Evolutionary conservation across 2,888 invertebrate genomes (phyloP), one percentile per base, ranked within the genome.

Genomic region (Pyrrhopygopsis socrates): DNA sequence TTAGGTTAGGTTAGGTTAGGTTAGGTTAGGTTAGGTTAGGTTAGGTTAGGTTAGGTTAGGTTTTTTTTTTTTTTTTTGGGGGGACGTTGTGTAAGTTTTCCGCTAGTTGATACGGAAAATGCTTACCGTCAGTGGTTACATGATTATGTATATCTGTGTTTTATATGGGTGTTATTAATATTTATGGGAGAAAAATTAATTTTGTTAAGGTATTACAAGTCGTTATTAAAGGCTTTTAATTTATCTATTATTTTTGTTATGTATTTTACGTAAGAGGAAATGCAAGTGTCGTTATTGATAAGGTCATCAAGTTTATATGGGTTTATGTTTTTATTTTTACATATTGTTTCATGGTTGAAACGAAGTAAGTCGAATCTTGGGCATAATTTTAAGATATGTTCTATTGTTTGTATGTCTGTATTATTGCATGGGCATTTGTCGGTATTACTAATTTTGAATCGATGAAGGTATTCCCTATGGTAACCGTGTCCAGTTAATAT

Each of bases 21-120:
- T n/a, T n/a, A n/a, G n/a, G n/a, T n/a, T n/a, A n/a, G n/a, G n/a
- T n/a, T n/a, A n/a, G n/a, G n/a, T n/a, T n/a, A 68, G 70, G 70
- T 70, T 70, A 70, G 70, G 70, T 45, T 70, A 70, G 70, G 70
- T 70, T 70, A 70, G 70, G 70, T 70, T 70, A 70, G 70, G 70
- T 70, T 70, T 60, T 60, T 24, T 60, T 24, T 24, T 24, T 60
- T 34, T 34, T 11, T 34, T n/a, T n/a, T n/a, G n/a, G n/a, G n/a
- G n/a, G n/a, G n/a, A n/a, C n/a, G n/a, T n/a, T n/a, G n/a, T n/a
- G n/a, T n/a, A n/a, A n/a, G n/a, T n/a, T n/a, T n/a, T n/a, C n/a
- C n/a, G n/a, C n/a, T n/a, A n/a, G n/a, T n/a, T n/a, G n/a, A n/a
- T n/a, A n/a, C n/a, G n/a, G n/a, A n/a, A n/a, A n/a, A n/a, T n/a